A percentile compares a stretch with the other conserved stretches of the same genome.
Conservation (phyloP, 2,888 invertebrate species). For the Opisthograptis luteolata region DNA sequence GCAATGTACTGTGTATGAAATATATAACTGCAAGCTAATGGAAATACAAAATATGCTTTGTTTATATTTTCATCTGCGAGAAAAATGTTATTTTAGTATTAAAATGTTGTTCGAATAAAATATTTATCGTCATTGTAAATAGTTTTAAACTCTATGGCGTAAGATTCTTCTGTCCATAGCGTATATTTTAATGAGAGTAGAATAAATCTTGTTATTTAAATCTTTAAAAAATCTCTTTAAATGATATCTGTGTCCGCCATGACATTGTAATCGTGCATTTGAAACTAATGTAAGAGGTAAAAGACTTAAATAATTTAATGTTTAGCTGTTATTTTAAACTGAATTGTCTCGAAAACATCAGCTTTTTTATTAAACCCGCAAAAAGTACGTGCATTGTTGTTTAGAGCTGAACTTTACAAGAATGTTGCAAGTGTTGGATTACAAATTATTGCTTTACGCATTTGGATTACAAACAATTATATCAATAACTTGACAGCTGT, state of each 20-base stretch:
- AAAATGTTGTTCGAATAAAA: slow-evolving; percentile 44
- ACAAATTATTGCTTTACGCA: too few relatives aligned
- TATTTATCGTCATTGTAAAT: slow-evolving; percentile 60
- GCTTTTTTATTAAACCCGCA: neutral
- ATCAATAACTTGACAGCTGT: too few relatives aligned
- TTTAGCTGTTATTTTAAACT: slow-evolving; percentile 29
- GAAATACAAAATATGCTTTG: slow-evolving; percentile 28
- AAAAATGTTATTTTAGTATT: slow-evolving; percentile 25
- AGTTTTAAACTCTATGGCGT: slow-evolving; percentile 60
- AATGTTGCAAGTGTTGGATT: too few relatives aligned
- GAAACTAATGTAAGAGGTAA: slow-evolving; percentile 36
- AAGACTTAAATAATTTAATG: slow-evolving; percentile 39
- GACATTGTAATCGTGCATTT: slow-evolving; percentile 27
- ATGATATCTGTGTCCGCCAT: slow-evolving; percentile 29
- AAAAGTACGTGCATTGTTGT: neutral
- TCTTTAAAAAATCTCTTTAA: slow-evolving; percentile 24
- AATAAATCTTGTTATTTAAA: slow-evolving; percentile 25
- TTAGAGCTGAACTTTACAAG: too few relatives aligned
- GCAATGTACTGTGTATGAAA: slow-evolving; percentile 75
- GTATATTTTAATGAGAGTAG: slow-evolving; percentile 25
- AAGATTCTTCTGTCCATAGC: slow-evolving; percentile 66
- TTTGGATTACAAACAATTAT: too few relatives aligned
- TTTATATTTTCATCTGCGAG: slow-evolving; percentile 20
- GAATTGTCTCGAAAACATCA: slow-evolving; percentile 3
- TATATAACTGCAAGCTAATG: slow-evolving; percentile 27